Percentiles rank a stretch among this genome's conserved stretches.
These are phyloP conservation scores for Pteropus alecto DNA, from an alignment of 2,113 vertebrate genomes.

Conservation along the genomic window DNA sequence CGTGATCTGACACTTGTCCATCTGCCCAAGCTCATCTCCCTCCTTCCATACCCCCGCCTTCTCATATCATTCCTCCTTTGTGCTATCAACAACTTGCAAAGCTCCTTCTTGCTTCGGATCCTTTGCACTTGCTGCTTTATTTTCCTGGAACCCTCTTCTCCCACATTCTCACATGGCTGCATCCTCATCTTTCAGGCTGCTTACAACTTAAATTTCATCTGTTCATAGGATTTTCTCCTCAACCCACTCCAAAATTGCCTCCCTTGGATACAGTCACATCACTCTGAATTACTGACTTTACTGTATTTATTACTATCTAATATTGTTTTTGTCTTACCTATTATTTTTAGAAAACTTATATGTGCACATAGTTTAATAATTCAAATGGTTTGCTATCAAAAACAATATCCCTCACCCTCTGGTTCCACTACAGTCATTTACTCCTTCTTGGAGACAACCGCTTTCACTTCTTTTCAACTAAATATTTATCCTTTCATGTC, in stretches of 20 bases:
- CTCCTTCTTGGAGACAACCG: background rate
- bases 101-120: background rate
- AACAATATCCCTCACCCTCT: background rate
- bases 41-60: background rate
- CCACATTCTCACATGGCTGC: background rate
- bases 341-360: background rate
- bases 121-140: background rate
- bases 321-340: background rate
- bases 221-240: background rate
- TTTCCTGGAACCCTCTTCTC: background rate
- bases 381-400: background rate
- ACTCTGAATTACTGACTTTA: background rate
- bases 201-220: background rate
- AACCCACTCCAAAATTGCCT: background rate
- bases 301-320: background rate
- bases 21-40: background rate
- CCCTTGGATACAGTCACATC: background rate
- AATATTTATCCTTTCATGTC: background rate
- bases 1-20: background rate
- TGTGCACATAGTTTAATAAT: background rate
- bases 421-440: background rate
- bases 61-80: background rate
- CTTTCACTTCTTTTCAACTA: background rate
- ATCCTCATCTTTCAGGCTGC: background rate
- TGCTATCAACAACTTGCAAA: background rate